phyloP scores from a whole-genome alignment of 2,888 invertebrate genomes.

The Drosophila affinis region DNA sequence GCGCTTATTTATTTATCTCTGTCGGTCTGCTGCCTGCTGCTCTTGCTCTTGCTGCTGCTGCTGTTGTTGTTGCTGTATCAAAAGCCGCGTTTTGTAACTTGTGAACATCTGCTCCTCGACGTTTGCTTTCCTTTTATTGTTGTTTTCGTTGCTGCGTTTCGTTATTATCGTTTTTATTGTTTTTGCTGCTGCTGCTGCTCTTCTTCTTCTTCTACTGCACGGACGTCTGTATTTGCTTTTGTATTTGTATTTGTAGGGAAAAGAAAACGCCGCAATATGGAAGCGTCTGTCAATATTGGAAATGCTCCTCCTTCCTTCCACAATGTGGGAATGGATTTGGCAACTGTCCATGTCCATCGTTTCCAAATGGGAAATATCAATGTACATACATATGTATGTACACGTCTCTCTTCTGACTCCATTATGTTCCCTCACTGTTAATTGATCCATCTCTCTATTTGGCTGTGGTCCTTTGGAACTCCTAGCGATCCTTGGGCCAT shows the following conservation, averaged over 20 bases:
- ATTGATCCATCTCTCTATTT: slow-evolving; percentile 19
- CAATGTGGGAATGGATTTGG: slow-evolving; percentile 11
- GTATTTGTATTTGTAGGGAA: slow-evolving; percentile 35
- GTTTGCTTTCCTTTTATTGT: slow-evolving; percentile 64
- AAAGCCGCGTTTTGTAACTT: slow-evolving; percentile 68
- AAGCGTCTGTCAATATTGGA: slow-evolving; percentile 46
- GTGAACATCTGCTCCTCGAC: slow-evolving; percentile 83
- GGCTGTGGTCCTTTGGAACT: slow-evolving; percentile 36
- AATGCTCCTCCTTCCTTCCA: slow-evolving; percentile 12
- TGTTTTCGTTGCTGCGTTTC: slow-evolving; percentile 63
- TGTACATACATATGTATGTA: background rate
- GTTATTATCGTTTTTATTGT: slow-evolving; percentile 78
- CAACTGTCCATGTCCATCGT: background rate
- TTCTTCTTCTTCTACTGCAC: slow-evolving; percentile 29
- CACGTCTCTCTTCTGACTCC: background rate
- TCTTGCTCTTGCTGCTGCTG: slow-evolving; percentile 6
- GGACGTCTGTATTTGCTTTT: slow-evolving; percentile 43
- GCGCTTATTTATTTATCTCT: slow-evolving; percentile 78
- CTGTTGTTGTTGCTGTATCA: slow-evolving; percentile 41
- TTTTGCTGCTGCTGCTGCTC: slow-evolving; percentile 30
- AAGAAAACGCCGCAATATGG: slow-evolving; percentile 61
- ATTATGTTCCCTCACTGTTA: background rate
- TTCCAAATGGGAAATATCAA: background rate
- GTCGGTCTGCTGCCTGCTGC: slow-evolving; percentile 52
- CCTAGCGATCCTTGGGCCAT: slow-evolving; percentile 58